Evolutionary conservation across 2,888 invertebrate species (phyloP), one percentile per base, ranked within the genome.

Genomic region (Ptychoptera contaminata): DNA sequence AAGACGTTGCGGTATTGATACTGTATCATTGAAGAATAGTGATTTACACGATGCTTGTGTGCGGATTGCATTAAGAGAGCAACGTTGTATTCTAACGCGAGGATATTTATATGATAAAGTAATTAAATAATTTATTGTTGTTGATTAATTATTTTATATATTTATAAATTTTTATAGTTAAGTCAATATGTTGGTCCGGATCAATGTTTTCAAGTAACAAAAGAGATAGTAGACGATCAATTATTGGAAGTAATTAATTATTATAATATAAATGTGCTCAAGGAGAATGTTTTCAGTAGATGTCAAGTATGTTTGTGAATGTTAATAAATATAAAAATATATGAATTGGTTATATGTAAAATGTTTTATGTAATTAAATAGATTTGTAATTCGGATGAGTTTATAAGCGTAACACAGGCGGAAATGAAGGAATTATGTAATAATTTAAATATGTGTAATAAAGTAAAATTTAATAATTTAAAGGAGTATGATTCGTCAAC

Each of bases 211-310:
- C 69, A 71, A 59, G 71, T 85, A 37, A 58, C 65, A 10, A 65
- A 70, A 44, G 69, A 71, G 31, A 63, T 65, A 46, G 55, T 70
- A 9, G 70, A 72, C 45, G 74, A 78, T 41, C 85, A 86, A 58
- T 60, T 83, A 30, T 62, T 69, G 46, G 76, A 79, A 60, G 74
- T 85, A 42, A 59, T 86, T 32, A 64, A 64, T 42, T 70, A 73
- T 58, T 85, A 78, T 58, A 76, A 77, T 56, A 68, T 87, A 46
- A 58, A 60, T 37, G 68, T 85, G 40, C 71, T 68, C 30, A 69
- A 73, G 56, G 69, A 68, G 48, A 73, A 85, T 61, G 71, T 85
- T 48, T 77, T 82, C 54, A 79, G 73, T 54, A 69, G 82, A 52
- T 88, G 88, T 62, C 73, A 77, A 62, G 23, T 23, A 23, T 23